Base-by-base conservation (phyloP, 2,113 vertebrate species). In the Nymphicus hollandicus region DNA sequence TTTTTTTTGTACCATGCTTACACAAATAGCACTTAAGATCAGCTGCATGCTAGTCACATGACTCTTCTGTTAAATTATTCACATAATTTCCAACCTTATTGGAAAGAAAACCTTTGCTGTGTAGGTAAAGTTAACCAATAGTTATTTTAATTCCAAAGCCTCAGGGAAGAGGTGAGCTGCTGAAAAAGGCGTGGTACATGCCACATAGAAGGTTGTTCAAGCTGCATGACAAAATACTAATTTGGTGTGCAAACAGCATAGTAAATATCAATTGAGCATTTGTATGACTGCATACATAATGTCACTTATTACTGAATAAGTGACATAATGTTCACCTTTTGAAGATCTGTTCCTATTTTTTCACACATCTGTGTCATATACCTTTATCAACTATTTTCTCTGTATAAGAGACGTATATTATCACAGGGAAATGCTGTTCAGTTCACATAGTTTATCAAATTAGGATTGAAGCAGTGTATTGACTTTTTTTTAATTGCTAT, bases 1-100 rank as follows among this genome's bases (percentile, higher is more conserved):
- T 61, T 93, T 89, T 78, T 3, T 79, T 52, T 50, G 28, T 28
- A 55, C 16, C 44, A 63, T 49, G 17, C 23, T 74, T 61, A 49
- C 33, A 31, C n/a, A 78, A 78, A 64, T 56, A 60, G 18, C 71
- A 64, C 76, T 81, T 89, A 3, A 70, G 58, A 82, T 71, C 92
- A 87, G 71, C 66, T 85, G 66, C 63, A 52, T 13, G 6, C 31
- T 81, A 78, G 61, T 76, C 55, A 69, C 47, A 31, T 4, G 5
- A 61, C 49, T 16, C 43, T 76, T 81, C 22, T 24, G 22, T 31
- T 87, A 53, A 81, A 41, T 88, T 79, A 72, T 46, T 80, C 35
- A 87, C 29, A 28, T 56, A 66, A 43, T 0, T 0, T 20, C 6
- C 28, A 41, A 28, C 17, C 41, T 49, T 6, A 2, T 13, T 1